Conservation (phyloP, 1,140 invertebrate species). For the Zaprionus ornatus region DNA sequence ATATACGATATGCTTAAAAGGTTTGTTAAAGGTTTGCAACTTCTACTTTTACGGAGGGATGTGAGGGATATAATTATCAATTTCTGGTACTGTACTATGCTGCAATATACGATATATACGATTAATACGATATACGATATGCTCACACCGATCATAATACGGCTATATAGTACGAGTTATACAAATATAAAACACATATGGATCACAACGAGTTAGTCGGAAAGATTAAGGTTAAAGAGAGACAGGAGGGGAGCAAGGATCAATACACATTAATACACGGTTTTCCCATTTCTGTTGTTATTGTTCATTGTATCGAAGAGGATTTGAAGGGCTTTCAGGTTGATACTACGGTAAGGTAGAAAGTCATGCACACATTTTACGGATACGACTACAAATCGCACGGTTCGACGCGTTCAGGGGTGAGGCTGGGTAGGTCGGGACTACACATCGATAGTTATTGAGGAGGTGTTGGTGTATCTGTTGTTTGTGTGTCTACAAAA, state of each 20-base stretch:
- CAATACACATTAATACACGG: constrained; percentile 22
- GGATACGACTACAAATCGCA: constrained; percentile 48
- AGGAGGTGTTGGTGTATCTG: constrained; percentile 4
- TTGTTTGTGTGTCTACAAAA: constrained; percentile 65
- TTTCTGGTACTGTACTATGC: constrained; percentile 4
- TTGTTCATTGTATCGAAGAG: not conserved
- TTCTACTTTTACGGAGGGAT: constrained; percentile 23
- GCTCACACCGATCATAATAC: constrained; percentile 52
- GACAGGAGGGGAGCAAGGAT: not conserved
- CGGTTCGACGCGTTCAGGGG: constrained; percentile 5
- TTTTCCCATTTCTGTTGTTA: constrained; percentile 14
- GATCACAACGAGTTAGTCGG: constrained; percentile 41
- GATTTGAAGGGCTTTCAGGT: constrained; percentile 2
- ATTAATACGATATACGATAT: constrained; percentile 13
- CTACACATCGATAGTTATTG: constrained; percentile 60
- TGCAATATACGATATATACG: constrained; percentile 5
- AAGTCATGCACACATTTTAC: constrained; percentile 51
- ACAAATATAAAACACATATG: constrained; percentile 42
- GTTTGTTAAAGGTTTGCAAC: constrained; percentile 8
- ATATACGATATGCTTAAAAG: constrained; percentile 51
- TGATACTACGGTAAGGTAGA: constrained; percentile 27
- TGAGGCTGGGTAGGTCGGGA: not conserved
- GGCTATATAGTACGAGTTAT: constrained; percentile 24
- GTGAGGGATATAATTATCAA: not conserved
- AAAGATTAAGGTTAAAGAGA: constrained; percentile 16